Percentiles rank a stretch among this genome's conserved stretches.
Evolutionary conservation across 2,888 invertebrate species (phyloP).

Genomic region (Brassicogethes aeneus): DNA sequence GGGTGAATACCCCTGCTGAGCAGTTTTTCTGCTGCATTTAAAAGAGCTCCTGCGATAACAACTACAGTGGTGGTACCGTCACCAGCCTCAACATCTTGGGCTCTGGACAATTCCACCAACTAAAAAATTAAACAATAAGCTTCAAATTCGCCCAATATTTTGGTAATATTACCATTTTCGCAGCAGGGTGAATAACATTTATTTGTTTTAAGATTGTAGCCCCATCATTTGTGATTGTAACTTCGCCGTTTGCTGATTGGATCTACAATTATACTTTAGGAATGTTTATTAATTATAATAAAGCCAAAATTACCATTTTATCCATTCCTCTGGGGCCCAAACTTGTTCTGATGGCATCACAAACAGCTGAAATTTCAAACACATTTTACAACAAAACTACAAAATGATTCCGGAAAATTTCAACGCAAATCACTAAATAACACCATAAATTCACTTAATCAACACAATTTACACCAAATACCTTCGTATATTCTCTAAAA

Average conservation of each 20-base stretch:
- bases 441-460: conserved; percentile 4
- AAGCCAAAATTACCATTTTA: conserved; percentile 89
- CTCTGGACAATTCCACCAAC: conserved; percentile 96
- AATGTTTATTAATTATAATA: no score
- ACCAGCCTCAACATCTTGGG: conserved; percentile 98
- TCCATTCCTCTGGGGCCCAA: conserved; percentile 99
- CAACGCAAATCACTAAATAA: conserved; percentile 5
- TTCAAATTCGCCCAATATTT: no score
- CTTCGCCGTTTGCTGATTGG: conserved; percentile 93
- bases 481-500: conserved; percentile 2
- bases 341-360: conserved; percentile 97
- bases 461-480: neutral
- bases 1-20: conserved; percentile 94
- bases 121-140: no score
- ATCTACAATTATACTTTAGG: conserved; percentile 75
- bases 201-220: conserved; percentile 99
- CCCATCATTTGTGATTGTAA: conserved; percentile 99
- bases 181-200: conserved; percentile 96
- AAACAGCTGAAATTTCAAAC: conserved; percentile 68
- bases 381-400: conserved; percentile 7
- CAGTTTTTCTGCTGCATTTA: conserved; percentile 91
- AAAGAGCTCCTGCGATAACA: conserved; percentile 89
- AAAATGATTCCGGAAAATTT: neutral
- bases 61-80: conserved; percentile 99
- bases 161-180: conserved; percentile 99